phyloP scores from a whole-genome alignment of 2,797 vertebrate genomes.

The Lepilemur septentrionalis region DNA sequence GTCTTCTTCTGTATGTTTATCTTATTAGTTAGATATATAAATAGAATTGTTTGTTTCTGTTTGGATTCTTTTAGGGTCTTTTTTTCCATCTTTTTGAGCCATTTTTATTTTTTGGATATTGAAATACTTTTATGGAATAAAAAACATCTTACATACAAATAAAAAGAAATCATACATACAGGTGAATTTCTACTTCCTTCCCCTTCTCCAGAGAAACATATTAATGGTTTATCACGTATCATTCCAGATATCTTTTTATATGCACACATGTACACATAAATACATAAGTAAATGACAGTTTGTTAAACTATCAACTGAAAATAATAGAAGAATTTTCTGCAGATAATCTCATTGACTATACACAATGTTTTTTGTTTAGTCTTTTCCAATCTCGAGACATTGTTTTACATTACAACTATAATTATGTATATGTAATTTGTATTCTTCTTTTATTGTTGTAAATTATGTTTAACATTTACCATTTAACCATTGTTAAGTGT shows the following conservation, averaged over 20 bases:
- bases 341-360: background rate
- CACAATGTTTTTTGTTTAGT: background rate
- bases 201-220: background rate
- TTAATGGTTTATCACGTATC: background rate
- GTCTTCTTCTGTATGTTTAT: background rate
- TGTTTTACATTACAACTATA: background rate
- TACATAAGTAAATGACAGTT: background rate
- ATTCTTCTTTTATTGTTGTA: background rate
- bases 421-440: background rate
- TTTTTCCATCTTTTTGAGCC: background rate
- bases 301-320: background rate
- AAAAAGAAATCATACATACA: background rate
- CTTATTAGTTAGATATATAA: background rate
- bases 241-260: background rate
- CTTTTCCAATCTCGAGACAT: background rate
- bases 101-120: slow-evolving; percentile 22
- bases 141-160: background rate
- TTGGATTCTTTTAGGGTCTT: background rate
- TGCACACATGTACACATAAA: background rate
- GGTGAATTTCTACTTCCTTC: background rate
- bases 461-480: background rate
- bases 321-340: background rate
- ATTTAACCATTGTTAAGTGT: background rate
- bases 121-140: slow-evolving; percentile 23
- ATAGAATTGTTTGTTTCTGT: background rate